phyloP scores from a whole-genome alignment of 2,113 vertebrate species.

The Channa maculata region DNA sequence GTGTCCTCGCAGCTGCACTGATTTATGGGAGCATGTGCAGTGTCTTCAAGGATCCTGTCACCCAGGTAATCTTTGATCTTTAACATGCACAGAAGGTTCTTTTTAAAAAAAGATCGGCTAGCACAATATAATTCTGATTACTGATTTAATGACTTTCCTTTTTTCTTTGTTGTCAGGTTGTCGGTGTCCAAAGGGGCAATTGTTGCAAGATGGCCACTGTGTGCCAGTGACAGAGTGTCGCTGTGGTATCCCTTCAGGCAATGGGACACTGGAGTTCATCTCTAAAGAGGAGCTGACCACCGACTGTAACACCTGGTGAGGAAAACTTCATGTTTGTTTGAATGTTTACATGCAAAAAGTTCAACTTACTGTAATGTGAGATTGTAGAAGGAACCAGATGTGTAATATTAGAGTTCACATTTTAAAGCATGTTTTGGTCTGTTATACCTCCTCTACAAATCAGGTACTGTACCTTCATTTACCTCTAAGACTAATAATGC shows the following conservation, averaged over 20 bases:
- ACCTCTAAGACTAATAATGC: too few species aligned
- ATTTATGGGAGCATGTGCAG: slow-evolving; percentile 90
- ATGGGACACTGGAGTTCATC: slow-evolving; percentile 79
- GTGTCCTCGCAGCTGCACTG: slow-evolving; percentile 88
- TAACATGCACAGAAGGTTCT: neutral
- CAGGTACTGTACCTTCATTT: too few species aligned
- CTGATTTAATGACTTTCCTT: neutral
- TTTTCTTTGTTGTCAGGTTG: slow-evolving; percentile 82
- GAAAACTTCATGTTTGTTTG: neutral
- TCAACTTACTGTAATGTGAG: neutral
- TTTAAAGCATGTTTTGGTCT: neutral
- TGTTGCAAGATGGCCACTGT: slow-evolving; percentile 86
- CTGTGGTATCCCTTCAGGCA: slow-evolving; percentile 85
- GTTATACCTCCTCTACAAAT: neutral
- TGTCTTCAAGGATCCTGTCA: slow-evolving; percentile 89
- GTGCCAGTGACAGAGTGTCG: slow-evolving; percentile 83
- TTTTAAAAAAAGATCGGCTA: neutral
- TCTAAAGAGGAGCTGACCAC: slow-evolving; percentile 71
- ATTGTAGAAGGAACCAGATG: neutral
- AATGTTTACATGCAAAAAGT: neutral
- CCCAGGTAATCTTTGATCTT: slow-evolving; percentile 75
- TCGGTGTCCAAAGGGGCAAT: slow-evolving; percentile 85
- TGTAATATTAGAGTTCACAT: neutral
- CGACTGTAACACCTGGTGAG: slow-evolving; percentile 89
- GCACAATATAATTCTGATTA: too few species aligned